Conservation (phyloP, 2,888 invertebrate genomes). For the Sesia bembeciformis region DNA sequence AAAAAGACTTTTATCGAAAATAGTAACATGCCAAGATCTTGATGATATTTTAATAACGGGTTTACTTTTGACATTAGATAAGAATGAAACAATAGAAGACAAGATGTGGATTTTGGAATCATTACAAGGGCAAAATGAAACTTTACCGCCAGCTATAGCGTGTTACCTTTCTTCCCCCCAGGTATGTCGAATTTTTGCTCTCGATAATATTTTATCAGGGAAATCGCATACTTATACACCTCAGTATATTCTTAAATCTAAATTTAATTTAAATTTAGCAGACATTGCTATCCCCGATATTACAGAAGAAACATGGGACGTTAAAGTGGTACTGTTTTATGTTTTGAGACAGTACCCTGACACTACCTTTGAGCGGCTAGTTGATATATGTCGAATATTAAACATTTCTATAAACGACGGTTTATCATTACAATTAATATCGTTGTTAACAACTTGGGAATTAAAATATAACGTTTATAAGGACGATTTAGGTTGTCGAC, state of each 20-base stretch:
- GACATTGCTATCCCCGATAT: slow-evolving; percentile 57
- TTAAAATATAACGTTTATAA: slow-evolving; percentile 46
- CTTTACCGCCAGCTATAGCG: slow-evolving; percentile 32
- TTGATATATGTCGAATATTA: slow-evolving; percentile 48
- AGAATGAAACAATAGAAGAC: slow-evolving; percentile 23
- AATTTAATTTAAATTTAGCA: slow-evolving; percentile 57
- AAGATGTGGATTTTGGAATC: slow-evolving; percentile 39
- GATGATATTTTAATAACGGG: slow-evolving; percentile 50
- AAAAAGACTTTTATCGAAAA: slow-evolving; percentile 41
- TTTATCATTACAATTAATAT: slow-evolving; percentile 52
- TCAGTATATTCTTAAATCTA: slow-evolving; percentile 50
- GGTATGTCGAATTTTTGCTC: slow-evolving; percentile 38
- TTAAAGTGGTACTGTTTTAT: slow-evolving; percentile 57
- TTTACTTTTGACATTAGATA: slow-evolving; percentile 38
- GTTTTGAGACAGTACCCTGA: slow-evolving; percentile 49
- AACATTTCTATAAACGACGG: slow-evolving; percentile 54
- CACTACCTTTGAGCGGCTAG: slow-evolving; percentile 37
- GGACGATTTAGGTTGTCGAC: slow-evolving; percentile 40
- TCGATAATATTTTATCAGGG: slow-evolving; percentile 34
- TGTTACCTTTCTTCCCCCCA: slow-evolving; percentile 37
- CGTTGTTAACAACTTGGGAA: slow-evolving; percentile 53
- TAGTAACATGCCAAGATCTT: slow-evolving; percentile 41
- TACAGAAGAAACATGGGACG: slow-evolving; percentile 65
- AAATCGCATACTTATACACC: slow-evolving; percentile 46
- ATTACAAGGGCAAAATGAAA: slow-evolving; percentile 45